Conservation (phyloP, 2,797 vertebrate genomes). For the Catostomus latipinnis region DNA sequence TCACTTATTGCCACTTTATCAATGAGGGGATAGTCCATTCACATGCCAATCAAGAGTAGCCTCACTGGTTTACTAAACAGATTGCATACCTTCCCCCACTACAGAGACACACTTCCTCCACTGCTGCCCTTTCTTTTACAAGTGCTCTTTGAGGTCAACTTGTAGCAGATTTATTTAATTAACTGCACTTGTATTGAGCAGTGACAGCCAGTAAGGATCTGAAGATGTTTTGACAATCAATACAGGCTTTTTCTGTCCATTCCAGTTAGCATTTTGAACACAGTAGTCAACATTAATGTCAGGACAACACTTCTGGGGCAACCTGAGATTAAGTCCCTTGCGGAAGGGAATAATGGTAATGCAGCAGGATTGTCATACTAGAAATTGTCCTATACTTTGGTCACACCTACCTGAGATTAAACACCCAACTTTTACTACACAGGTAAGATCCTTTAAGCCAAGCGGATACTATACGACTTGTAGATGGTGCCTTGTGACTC, state of each 20-base stretch:
- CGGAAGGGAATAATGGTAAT: not conserved
- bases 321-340: not conserved
- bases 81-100: constrained; percentile 48
- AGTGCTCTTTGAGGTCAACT: constrained; percentile 74
- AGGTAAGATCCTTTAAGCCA: too few species aligned
- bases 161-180: constrained; percentile 79
- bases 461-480: too few species aligned
- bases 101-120: constrained; percentile 51
- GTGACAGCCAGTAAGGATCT: constrained; percentile 74
- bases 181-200: constrained; percentile 74
- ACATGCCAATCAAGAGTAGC: constrained; percentile 74
- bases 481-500: too few species aligned
- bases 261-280: constrained; percentile 43
- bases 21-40: constrained; percentile 72
- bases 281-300: not conserved
- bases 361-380: not conserved
- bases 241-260: constrained; percentile 62
- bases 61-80: constrained; percentile 66
- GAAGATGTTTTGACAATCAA: constrained; percentile 72
- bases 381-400: not conserved
- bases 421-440: not conserved
- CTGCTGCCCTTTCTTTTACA: constrained; percentile 29
- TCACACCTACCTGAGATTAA: not conserved
- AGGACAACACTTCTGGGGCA: not conserved
- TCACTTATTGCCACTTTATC: constrained; percentile 71